These are phyloP conservation scores for Exocentrus adspersus DNA, from an alignment of 2,888 invertebrate species.

Conservation along the genomic window DNA sequence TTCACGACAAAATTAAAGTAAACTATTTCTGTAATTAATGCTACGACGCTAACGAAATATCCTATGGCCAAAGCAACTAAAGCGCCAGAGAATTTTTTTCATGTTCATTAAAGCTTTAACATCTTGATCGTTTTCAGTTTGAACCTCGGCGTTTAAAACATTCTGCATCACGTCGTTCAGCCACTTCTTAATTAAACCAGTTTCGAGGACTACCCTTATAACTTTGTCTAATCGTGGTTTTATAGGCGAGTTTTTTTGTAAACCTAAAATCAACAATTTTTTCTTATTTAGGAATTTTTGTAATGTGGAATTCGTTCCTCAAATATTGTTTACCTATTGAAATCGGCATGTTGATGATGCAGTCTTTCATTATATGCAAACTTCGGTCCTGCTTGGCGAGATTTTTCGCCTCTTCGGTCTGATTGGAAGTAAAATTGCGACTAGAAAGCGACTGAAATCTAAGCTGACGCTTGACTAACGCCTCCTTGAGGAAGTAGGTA, in stretches of 20 bases:
- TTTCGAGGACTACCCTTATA: conserved; percentile 76
- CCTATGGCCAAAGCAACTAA: conserved; percentile 78
- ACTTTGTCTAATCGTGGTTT: conserved; percentile 75
- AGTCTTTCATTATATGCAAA: conserved; percentile 85
- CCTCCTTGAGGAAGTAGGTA: conserved; percentile 73
- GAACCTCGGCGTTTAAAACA: conserved; percentile 67
- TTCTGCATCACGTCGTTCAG: conserved; percentile 76
- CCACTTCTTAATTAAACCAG: conserved; percentile 83
- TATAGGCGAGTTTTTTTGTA: conserved; percentile 84
- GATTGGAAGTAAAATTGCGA: conserved; percentile 28
- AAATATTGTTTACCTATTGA: conserved; percentile 69
- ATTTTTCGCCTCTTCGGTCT: conserved; percentile 29
- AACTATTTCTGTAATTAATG: conserved; percentile 70
- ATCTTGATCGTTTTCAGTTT: conserved; percentile 59
- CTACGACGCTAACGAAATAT: conserved; percentile 69
- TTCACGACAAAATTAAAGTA: conserved; percentile 75
- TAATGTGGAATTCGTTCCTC: no score
- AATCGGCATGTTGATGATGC: conserved; percentile 82
- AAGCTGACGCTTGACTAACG: conserved; percentile 70
- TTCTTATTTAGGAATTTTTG: no score
- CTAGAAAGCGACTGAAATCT: conserved; percentile 43
- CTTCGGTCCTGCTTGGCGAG: conserved; percentile 57
- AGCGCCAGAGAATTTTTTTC: conserved; percentile 80
- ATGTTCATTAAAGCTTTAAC: conserved; percentile 82
- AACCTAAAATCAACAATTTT: conserved; percentile 65